phyloP scores from a whole-genome alignment of 2,797 vertebrate genomes.

The Epinephelus malabaricus region DNA sequence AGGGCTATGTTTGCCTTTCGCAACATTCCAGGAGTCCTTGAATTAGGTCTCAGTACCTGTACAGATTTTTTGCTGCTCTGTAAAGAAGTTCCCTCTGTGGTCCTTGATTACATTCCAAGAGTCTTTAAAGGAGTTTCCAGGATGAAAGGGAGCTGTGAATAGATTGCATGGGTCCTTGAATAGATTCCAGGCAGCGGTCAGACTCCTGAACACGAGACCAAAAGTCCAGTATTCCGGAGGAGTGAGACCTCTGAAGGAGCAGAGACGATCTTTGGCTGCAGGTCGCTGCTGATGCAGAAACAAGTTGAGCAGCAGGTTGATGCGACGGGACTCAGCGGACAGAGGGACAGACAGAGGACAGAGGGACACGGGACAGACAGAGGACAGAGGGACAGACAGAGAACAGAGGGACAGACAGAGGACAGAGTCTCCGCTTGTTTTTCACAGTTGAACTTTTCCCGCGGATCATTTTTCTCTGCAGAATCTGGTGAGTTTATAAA shows the following conservation, averaged over 20 bases:
- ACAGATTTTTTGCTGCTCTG: too few species aligned
- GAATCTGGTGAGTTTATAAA: slow-evolving; percentile 8
- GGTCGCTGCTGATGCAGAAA: not conserved
- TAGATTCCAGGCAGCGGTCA: too few species aligned
- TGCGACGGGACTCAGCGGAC: not conserved
- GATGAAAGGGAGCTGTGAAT: too few species aligned
- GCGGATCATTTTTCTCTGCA: not conserved
- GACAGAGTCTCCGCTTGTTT: not conserved
- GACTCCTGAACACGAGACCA: too few species aligned
- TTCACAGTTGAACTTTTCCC: not conserved
- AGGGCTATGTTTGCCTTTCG: too few species aligned
- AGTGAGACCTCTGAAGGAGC: slow-evolving; percentile 21
- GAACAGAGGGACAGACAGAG: not conserved
- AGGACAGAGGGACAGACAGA: not conserved
- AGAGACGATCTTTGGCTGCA: slow-evolving; percentile 55
- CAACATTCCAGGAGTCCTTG: too few species aligned
- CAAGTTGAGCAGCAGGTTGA: too few species aligned
- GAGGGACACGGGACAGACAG: not conserved
- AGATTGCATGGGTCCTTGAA: too few species aligned
- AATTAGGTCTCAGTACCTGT: too few species aligned
- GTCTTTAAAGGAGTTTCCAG: not conserved
- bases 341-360: not conserved
- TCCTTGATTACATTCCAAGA: not conserved
- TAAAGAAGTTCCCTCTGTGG: not conserved
- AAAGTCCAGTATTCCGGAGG: not conserved